Evolutionary conservation across 2,113 vertebrate species (phyloP).

Genomic region (Saccopteryx leptura): DNA sequence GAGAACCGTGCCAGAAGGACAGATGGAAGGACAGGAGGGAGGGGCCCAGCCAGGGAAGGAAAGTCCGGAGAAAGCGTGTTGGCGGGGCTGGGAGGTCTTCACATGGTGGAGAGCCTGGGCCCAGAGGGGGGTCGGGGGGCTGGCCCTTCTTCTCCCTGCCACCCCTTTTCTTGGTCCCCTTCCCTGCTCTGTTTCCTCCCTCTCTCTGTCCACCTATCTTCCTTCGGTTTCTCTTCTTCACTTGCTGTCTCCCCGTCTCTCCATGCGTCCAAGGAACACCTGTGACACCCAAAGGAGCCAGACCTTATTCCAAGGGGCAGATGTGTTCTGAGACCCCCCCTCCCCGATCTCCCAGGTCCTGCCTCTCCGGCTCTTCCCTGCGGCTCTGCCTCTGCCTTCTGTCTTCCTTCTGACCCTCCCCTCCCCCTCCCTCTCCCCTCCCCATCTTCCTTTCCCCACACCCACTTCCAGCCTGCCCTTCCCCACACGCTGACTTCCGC

Average conservation of each 20-base stretch:
- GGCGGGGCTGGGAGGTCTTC: not conserved
- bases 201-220: not conserved
- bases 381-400: not conserved
- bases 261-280: not conserved
- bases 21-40: not conserved
- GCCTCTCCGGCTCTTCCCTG: not conserved
- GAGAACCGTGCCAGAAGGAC: not conserved
- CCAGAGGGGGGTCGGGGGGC: too few species aligned
- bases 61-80: not conserved
- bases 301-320: fast-evolving
- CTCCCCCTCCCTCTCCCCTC: too few species aligned
- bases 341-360: not conserved
- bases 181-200: not conserved
- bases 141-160: not conserved
- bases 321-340: not conserved
- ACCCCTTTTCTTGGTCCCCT: not conserved
- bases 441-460: too few species aligned
- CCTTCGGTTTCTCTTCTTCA: not conserved
- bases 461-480: fast-evolving
- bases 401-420: not conserved
- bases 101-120: not conserved
- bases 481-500: fast-evolving
- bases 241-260: not conserved
- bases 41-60: not conserved
- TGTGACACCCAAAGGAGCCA: slow-evolving; percentile 49